A percentile compares a stretch with the other conserved stretches of the same genome.
Evolutionary conservation across 1,140 invertebrate genomes (phyloP).

Genomic region (Hylaeus volcanicus): DNA sequence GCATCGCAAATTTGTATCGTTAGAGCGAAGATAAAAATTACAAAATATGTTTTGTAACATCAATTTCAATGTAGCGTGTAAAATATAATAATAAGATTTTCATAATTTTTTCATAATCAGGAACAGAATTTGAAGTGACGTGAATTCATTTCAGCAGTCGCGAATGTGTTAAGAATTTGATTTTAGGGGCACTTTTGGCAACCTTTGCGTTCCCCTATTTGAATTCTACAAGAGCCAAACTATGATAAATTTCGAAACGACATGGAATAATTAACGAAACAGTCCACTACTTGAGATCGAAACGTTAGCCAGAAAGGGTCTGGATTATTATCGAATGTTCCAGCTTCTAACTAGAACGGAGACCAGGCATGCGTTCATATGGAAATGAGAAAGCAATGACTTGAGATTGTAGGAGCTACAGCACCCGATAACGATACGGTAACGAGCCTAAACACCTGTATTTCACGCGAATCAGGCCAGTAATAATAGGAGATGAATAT

Average conservation of each 20-base stretch:
- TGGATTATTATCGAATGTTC: background rate
- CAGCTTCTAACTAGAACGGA: background rate
- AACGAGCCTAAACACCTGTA: slow-evolving; percentile 6
- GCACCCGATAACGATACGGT: background rate
- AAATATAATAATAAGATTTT: too few relatives aligned
- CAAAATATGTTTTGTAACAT: too few relatives aligned
- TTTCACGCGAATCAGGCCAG: background rate
- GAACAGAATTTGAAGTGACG: too few relatives aligned
- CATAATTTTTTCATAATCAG: too few relatives aligned
- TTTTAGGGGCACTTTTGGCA: too few relatives aligned
- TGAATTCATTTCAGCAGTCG: too few relatives aligned
- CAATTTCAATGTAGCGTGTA: too few relatives aligned
- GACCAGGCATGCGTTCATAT: background rate
- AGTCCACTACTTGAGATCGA: background rate
- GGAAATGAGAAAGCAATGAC: background rate
- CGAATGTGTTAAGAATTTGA: too few relatives aligned
- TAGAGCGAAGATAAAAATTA: too few relatives aligned
- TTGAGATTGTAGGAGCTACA: background rate
- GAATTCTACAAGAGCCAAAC: background rate
- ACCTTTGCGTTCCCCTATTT: too few relatives aligned
- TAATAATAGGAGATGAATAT: slow-evolving; percentile 14
- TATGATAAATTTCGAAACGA: background rate
- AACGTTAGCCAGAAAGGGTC: background rate
- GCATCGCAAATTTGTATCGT: too few relatives aligned
- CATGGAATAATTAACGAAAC: background rate